Evolutionary conservation across 2,113 vertebrate genomes (phyloP), one percentile per base, ranked within the genome.

Genomic region (Ochotona curzoniae): DNA sequence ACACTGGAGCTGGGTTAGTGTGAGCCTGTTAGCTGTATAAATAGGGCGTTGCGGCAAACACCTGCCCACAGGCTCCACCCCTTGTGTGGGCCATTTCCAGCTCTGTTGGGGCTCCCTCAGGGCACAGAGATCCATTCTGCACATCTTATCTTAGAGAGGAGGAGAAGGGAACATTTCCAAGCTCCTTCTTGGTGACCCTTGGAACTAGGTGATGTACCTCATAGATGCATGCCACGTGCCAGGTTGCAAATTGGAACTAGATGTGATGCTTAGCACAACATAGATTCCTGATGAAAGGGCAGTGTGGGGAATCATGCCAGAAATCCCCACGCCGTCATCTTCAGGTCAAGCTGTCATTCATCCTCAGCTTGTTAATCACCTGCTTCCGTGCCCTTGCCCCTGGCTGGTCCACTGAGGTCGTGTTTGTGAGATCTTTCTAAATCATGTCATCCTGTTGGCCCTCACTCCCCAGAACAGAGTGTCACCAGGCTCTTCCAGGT

Each of bases 161-260:
- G 26, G 60, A 26, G 49, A 78, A 26, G 54, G 38, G 28, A 11
- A 0, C 38, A 20, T 60, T 84, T 90, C 54, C 54, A 67, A 5
- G n/a, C 8, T 8, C 44, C 44, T 92, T 32, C 25, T 51, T 51
- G 64, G 25, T 44, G 66, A 71, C 38, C 4, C 15, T 38, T 61
- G 79, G 63, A 73, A 21, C 74, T 70, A 75, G 66, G 64, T 30
- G 32, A 51, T 0, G 11, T 7, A 47, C 44, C 35, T 23, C 14
- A 2, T 5, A 66, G 38, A 13, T 2, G 11, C 26, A 18, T 1
- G 0, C 15, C 23, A 25, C 9, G 18, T 78, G 23, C 1, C 1
- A 26, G 8, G 32, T 49, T 80, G 21, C 17, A 64, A 60, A 86
- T 13, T n/a, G 21, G 26, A 11, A 1, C 51, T 74, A 26, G 25